Conservation (phyloP, 2,113 vertebrate species). For the Pampusana beccarii region DNA sequence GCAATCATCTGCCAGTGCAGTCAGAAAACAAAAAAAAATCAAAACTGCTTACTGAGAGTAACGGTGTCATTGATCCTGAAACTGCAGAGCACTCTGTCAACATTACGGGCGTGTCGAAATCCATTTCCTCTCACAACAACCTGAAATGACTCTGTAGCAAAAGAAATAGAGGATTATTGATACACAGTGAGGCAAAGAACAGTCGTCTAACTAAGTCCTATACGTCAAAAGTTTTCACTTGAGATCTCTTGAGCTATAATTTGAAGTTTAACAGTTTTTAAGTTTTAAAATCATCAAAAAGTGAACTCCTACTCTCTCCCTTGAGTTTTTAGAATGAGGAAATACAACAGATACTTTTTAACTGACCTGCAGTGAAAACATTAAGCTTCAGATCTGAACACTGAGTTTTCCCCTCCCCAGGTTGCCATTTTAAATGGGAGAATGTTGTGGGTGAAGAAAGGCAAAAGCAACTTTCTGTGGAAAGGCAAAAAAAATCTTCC, state of each 20-base stretch:
- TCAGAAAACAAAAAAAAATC: no score
- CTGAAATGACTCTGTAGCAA: slow-evolving; percentile 88
- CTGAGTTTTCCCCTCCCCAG: not conserved
- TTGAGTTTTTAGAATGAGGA: not conserved
- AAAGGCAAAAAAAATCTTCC: not conserved
- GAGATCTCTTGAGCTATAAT: not conserved
- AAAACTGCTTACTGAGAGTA: slow-evolving; percentile 87
- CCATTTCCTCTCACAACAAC: slow-evolving; percentile 95
- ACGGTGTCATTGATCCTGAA: slow-evolving; percentile 94
- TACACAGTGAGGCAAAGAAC: accelerated
- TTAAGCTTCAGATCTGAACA: not conserved
- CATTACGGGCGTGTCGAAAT: slow-evolving; percentile 90
- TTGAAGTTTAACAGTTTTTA: not conserved
- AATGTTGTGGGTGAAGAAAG: not conserved
- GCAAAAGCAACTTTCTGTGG: no score
- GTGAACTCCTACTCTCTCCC: not conserved
- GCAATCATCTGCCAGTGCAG: not conserved
- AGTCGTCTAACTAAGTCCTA: accelerated
- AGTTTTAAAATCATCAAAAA: not conserved
- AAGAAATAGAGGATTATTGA: not conserved
- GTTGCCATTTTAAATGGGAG: not conserved
- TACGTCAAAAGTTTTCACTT: not conserved
- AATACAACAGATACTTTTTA: not conserved
- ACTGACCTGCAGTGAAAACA: not conserved
- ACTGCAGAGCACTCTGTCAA: slow-evolving; percentile 94